Base-by-base conservation (phyloP, 2,797 vertebrate genomes). In the Ctenopoma kingsleyae region DNA sequence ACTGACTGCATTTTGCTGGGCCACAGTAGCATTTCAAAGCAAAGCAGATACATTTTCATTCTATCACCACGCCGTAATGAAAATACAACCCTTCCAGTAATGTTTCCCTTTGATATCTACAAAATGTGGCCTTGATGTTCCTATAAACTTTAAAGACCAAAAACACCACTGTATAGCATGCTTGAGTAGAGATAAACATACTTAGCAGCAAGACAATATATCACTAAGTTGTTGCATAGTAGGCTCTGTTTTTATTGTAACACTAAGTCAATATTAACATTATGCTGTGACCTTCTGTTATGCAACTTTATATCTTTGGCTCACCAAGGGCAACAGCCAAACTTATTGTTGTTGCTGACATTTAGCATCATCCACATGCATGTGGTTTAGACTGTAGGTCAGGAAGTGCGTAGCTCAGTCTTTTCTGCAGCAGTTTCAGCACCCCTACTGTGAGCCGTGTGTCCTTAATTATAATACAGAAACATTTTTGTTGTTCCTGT, bases 291-390 rank as follows among this genome's bases (percentile, higher is more conserved):
- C 70, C 65, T 87, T 83, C 61, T 79, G 61, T 89, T 83, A 54
- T 71, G 79, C 51, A 82, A 81, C 75, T 68, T 59, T 78, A 76
- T 68, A 48, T 82, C 51, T 85, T 78, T 73, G 57, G 44, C 78
- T 81, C 76, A 62, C 63, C 67, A 68, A 58, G 30, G 55, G 69
- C 66, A 87, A 74, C 66, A 63, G 19, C 55, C 58, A 70, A 83
- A 84, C 52, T 52, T 71, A 80, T 66, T 81, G 77, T 84, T 87
- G 80, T 81, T 85, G 89, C 84, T 82, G 89, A 91, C 91, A 91
- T 91, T 92, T 90, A 90, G 85, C 85, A 81, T 90, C 86, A 89
- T 90, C 87, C 91, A 88, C 90, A 82, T 87, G 88, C 87, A 69
- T 91, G 91, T 70, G 93, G 92, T 92, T 93, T 85, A 76, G 85